Conservation (phyloP, 2,888 invertebrate species). For the Lamellibrachia satsuma region DNA sequence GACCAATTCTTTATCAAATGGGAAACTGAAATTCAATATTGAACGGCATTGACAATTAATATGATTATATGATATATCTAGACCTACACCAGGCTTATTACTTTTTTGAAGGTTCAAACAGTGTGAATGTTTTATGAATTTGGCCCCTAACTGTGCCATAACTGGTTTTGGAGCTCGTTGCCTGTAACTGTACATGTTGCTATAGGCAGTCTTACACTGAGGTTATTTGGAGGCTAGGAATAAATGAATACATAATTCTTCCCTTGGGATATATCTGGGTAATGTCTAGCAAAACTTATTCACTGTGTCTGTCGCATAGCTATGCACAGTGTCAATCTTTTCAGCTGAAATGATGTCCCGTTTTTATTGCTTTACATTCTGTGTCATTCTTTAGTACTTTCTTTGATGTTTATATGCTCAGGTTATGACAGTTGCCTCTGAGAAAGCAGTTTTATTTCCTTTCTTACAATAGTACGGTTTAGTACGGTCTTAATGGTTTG, state of each 20-base stretch:
- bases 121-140: too few relatives aligned
- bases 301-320: neutral
- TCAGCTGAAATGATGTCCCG: neutral
- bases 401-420: neutral
- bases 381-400: neutral
- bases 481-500: neutral
- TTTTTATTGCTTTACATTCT: neutral
- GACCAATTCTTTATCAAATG: neutral
- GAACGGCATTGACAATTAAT: neutral
- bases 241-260: conserved; percentile 17
- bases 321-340: neutral
- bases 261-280: neutral
- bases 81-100: neutral
- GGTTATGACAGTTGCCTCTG: neutral
- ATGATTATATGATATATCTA: neutral
- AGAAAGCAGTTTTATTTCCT: neutral
- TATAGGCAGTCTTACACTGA: neutral
- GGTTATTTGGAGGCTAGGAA: neutral
- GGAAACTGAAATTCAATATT: neutral
- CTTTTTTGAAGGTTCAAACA: too few relatives aligned
- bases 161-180: neutral
- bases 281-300: neutral
- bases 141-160: too few relatives aligned
- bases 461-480: neutral
- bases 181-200: neutral